These are phyloP conservation scores for Lepus americanus DNA, from an alignment of 2,113 vertebrate species.

Conservation along the genomic window DNA sequence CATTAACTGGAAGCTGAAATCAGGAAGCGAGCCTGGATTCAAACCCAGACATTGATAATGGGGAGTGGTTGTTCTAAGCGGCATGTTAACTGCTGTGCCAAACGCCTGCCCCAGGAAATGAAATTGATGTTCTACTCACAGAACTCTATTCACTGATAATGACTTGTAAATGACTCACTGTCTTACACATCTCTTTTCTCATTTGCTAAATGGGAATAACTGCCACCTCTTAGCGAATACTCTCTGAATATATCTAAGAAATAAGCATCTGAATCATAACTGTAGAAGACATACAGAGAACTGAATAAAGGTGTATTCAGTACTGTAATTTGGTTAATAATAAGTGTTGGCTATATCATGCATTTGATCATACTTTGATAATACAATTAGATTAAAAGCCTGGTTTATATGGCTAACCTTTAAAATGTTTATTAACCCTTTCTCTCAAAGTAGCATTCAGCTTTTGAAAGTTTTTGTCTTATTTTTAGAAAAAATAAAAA, in stretches of 20 bases:
- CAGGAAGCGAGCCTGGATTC: too few relatives aligned
- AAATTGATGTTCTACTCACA: background rate
- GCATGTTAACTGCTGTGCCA: background rate
- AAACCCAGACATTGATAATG: too few relatives aligned
- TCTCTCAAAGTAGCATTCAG: conserved; percentile 54
- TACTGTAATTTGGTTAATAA: background rate
- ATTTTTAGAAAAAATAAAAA: conserved; percentile 24
- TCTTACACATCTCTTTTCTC: background rate
- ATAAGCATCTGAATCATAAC: background rate
- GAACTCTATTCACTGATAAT: background rate
- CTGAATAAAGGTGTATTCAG: background rate
- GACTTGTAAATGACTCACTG: background rate
- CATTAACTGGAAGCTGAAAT: too few relatives aligned
- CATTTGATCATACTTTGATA: conserved; percentile 32
- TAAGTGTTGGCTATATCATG: background rate
- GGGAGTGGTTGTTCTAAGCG: too few relatives aligned
- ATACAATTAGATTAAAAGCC: background rate
- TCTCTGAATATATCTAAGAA: conserved; percentile 50
- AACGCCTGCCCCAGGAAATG: background rate
- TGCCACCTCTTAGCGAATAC: background rate
- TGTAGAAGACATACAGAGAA: background rate
- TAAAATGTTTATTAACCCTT: conserved; percentile 2
- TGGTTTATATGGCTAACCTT: background rate
- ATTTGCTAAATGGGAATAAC: background rate
- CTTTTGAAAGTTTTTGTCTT: conserved; percentile 24